Conservation (phyloP, 2,797 vertebrate species). For the Halcyon leucocephala region DNA sequence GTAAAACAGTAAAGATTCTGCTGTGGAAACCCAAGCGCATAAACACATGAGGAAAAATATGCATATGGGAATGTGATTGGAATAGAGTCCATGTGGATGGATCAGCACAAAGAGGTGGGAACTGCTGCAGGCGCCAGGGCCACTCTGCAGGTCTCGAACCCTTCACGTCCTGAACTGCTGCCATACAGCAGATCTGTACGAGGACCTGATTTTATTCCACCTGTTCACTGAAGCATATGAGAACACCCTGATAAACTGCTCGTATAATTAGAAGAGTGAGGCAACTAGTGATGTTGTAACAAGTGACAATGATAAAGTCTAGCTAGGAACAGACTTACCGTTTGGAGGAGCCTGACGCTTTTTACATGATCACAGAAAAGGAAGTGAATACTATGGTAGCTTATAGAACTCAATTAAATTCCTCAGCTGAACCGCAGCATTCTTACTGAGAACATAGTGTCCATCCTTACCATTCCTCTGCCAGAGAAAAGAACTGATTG, state of each 20-base stretch:
- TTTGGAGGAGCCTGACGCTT: not conserved
- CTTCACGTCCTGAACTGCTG: not conserved
- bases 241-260: not conserved
- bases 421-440: not conserved
- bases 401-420: not conserved
- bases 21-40: not conserved
- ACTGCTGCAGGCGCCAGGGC: not conserved
- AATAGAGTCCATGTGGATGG: not conserved
- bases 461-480: not conserved
- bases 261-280: not conserved
- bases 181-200: not conserved
- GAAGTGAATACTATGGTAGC: not conserved
- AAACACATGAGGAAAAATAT: not conserved
- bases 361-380: not conserved
- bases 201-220: not conserved
- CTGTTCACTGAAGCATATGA: not conserved
- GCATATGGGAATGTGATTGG: not conserved
- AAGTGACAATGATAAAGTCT: not conserved
- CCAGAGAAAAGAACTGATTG: not conserved
- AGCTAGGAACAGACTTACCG: not conserved
- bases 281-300: not conserved
- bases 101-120: not conserved
- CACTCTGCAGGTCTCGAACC: not conserved
- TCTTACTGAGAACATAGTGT: not conserved
- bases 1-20: not conserved